These are phyloP conservation scores for Cremastinae sp. DNA, from an alignment of 2,888 invertebrate genomes.

Conservation along the genomic window DNA sequence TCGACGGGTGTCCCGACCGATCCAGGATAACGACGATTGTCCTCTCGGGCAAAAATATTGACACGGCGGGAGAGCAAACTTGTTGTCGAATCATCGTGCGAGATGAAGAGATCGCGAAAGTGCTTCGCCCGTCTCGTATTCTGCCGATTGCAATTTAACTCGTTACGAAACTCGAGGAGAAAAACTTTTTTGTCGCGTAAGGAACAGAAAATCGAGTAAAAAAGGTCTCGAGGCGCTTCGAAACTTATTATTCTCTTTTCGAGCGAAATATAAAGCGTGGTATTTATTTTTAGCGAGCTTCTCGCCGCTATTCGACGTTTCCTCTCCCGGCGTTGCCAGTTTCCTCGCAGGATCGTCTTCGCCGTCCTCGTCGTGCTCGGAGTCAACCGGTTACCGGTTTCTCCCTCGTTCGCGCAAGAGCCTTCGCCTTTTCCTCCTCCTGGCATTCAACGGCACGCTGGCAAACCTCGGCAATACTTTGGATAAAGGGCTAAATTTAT, in stretches of 20 bases:
- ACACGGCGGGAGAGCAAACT: conserved; percentile 19
- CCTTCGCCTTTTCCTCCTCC: conserved; percentile 8
- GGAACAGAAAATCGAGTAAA: conserved; percentile 1
- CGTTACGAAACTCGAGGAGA: conserved; percentile 21
- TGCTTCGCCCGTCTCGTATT: conserved; percentile 13
- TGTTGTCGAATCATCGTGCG: conserved; percentile 44
- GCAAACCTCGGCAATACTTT: conserved; percentile 24
- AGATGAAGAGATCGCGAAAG: conserved; percentile 42
- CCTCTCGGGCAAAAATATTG: conserved; percentile 1
- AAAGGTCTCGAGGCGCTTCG: conserved; percentile 5
- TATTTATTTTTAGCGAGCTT: conserved; percentile 15
- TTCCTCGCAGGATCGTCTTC: conserved; percentile 34
- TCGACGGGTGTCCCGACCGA: too few species aligned
- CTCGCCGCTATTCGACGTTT: conserved; percentile 42
- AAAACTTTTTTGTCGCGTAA: not conserved
- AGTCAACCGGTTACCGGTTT: conserved; percentile 55
- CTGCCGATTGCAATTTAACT: conserved; percentile 44
- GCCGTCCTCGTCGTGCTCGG: conserved; percentile 34
- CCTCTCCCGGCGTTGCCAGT: conserved; percentile 40
- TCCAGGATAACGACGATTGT: not conserved
- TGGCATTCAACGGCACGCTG: conserved; percentile 2
- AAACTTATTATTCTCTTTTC: not conserved
- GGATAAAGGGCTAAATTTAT: conserved; percentile 59
- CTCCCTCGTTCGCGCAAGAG: conserved; percentile 33
- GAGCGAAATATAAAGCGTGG: conserved; percentile 3